These are phyloP conservation scores for Myzus persicae DNA, from an alignment of 1,140 invertebrate genomes.

Conservation along the genomic window DNA sequence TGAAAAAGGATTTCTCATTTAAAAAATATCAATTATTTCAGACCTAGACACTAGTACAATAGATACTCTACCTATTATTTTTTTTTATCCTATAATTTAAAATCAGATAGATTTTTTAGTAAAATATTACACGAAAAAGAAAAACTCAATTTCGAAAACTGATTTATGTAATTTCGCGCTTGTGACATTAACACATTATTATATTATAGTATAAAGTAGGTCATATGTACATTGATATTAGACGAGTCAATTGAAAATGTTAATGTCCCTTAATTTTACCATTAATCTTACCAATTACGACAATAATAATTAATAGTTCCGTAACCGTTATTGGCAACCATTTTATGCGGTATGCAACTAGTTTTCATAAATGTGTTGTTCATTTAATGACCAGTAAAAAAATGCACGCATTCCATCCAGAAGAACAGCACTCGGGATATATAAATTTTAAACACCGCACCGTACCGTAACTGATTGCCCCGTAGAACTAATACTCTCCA, in stretches of 20 bases:
- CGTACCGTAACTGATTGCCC: constrained; percentile 23
- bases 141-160: not conserved
- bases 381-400: constrained; percentile 43
- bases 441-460: not conserved
- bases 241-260: too few relatives aligned
- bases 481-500: constrained; percentile 38
- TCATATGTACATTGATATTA: too few relatives aligned
- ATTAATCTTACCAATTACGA: too few relatives aligned
- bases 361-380: too few relatives aligned
- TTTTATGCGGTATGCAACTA: too few relatives aligned
- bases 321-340: too few relatives aligned
- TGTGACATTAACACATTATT: not conserved
- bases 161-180: not conserved
- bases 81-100: not conserved
- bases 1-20: not conserved
- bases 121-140: too few relatives aligned
- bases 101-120: not conserved
- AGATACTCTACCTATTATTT: too few relatives aligned
- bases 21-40: not conserved
- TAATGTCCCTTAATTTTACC: too few relatives aligned
- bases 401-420: constrained; percentile 9
- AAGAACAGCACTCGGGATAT: constrained; percentile 16
- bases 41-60: not conserved
- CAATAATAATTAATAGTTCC: too few relatives aligned
- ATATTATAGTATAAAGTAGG: not conserved